Evolutionary conservation across 1,140 invertebrate genomes (phyloP).

Genomic region (Popillia japonica): DNA sequence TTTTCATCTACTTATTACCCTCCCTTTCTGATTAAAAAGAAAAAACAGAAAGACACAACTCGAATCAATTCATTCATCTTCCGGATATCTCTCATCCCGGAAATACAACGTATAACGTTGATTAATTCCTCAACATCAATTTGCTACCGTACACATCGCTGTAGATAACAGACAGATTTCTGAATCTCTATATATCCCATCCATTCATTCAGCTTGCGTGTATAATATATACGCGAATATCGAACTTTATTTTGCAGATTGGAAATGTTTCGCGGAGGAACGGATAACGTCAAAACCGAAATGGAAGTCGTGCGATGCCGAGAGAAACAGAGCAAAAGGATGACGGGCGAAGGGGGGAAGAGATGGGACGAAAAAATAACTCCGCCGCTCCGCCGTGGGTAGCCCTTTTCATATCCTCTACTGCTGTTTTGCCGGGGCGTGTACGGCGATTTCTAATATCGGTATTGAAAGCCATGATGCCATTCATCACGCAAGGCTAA

Average conservation of each 20-base stretch:
- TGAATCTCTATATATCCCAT: background rate
- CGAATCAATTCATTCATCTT: too few species aligned
- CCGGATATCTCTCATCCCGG: background rate
- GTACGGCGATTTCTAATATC: constrained; percentile 8
- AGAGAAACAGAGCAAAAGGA: background rate
- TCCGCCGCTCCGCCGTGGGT: too few species aligned
- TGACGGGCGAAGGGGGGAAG: background rate
- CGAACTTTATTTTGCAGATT: constrained; percentile 1
- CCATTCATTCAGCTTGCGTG: background rate
- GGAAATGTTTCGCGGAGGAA: background rate
- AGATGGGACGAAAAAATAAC: background rate
- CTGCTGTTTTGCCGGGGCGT: background rate
- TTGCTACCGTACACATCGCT: background rate
- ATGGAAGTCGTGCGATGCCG: background rate
- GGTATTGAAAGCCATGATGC: constrained; percentile 8
- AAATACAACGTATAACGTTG: background rate
- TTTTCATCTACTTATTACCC: too few species aligned
- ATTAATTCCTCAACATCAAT: background rate
- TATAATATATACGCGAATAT: background rate
- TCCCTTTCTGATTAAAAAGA: too few species aligned
- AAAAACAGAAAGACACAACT: too few species aligned
- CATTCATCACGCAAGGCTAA: background rate
- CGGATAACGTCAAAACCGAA: background rate
- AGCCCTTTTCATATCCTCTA: too few species aligned
- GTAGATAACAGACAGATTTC: background rate